Evolutionary conservation across 92 coral and sea anemone genomes (phyloP), one percentile per base, ranked within the genome.

Genomic region (Blastomussa wellsi): DNA sequence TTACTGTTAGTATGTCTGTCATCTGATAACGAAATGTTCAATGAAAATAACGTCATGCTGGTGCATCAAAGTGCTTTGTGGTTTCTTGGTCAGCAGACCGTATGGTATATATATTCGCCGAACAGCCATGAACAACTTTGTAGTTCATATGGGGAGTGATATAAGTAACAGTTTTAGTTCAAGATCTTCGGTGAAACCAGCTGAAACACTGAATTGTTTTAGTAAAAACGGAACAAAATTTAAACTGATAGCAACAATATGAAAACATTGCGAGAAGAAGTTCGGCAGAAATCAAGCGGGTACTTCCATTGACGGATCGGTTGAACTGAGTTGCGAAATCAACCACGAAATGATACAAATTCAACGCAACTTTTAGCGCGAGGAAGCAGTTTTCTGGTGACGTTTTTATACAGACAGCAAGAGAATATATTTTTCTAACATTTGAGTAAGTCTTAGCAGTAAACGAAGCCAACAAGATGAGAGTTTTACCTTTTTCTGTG

Each of bases 401-500:
- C 81, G 87, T 73, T 83, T 83, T 41, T 22, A 39, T 44, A 74
- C 64, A 42, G 44, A 57, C 20, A 44, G 74, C 57, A 19, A 75
- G 73, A 74, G 9, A 74, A 60, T 29, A 29, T 14, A 31, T 83
- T 83, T 74, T 19, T 74, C 73, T 74, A 83, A 83, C 64, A n/a
- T 53, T 17, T 26, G 32, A 20, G 60, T 44, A 31, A 83, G 37
- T 73, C 44, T 42, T 31, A 74, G 48, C 28, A 12, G 64, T 36
- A 83, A 74, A 19, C 3, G 14, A 41, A 24, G 49, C 5, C 38
- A 41, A 29, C 11, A 74, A 83, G 47, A 10, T 29, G 76, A 22
- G 74, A 74, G 59, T 57, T 57, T 83, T 83, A 83, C 87, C 87
- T 83, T 83, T 83, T 57, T 83, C 74, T 66, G 15, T 74, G 60